phyloP scores from a whole-genome alignment of 2,113 vertebrate genomes.

The Corythornis cristatus region DNA sequence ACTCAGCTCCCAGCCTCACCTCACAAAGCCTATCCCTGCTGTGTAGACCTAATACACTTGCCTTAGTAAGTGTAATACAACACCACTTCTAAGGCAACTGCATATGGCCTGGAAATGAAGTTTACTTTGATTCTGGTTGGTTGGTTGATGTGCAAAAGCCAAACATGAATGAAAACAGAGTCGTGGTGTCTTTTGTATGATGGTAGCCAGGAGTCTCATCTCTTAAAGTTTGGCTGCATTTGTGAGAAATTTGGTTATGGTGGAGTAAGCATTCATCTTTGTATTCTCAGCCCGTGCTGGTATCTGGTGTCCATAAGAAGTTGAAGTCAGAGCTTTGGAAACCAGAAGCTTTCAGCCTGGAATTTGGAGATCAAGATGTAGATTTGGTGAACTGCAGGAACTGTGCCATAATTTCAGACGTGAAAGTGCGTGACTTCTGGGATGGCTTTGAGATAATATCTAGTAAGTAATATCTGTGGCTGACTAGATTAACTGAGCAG shows the following conservation, averaged over 20 bases:
- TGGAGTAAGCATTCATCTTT: slow-evolving; percentile 69
- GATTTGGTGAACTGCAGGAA: slow-evolving; percentile 98
- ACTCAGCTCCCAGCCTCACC: not conserved
- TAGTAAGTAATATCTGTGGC: slow-evolving; percentile 78
- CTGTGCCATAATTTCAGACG: slow-evolving; percentile 97
- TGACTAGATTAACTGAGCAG: slow-evolving; percentile 54
- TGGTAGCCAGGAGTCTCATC: not conserved
- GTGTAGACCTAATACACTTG: not conserved
- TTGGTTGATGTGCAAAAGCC: not conserved
- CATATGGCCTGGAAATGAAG: not conserved
- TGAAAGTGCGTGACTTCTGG: slow-evolving; percentile 99
- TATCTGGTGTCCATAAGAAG: slow-evolving; percentile 95
- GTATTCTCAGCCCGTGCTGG: slow-evolving; percentile 91
- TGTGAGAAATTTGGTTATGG: slow-evolving; percentile 43
- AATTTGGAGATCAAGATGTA: slow-evolving; percentile 98
- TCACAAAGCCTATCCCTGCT: not conserved
- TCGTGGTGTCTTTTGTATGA: not conserved
- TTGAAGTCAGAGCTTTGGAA: slow-evolving; percentile 90
- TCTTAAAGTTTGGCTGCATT: slow-evolving; percentile 39
- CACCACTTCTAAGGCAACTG: not conserved
- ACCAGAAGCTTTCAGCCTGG: slow-evolving; percentile 94
- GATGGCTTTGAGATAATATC: slow-evolving; percentile 96
- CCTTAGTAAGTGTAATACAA: not conserved
- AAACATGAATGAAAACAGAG: not conserved
- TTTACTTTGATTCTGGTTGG: slow-evolving; percentile 13